Conservation (phyloP, 2,797 vertebrate genomes). For the Huso huso region DNA sequence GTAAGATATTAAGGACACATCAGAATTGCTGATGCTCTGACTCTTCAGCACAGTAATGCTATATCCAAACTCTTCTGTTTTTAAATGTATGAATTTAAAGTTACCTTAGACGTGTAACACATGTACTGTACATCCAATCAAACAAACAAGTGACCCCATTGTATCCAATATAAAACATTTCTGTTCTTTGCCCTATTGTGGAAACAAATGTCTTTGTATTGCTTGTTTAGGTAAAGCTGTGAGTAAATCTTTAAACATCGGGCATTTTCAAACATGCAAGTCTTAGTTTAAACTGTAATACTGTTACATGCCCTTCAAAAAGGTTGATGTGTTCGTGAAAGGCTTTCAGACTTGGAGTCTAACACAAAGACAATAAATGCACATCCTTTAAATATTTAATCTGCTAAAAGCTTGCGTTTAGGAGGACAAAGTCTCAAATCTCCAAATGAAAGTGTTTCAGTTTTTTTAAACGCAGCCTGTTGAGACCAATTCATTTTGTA, state of each 20-base stretch:
- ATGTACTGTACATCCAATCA: too few relatives aligned
- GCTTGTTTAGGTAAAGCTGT: not conserved
- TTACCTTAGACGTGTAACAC: too few relatives aligned
- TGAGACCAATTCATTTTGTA: conserved; percentile 34
- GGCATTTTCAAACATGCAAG: not conserved
- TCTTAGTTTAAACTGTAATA: not conserved
- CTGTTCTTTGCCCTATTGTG: too few relatives aligned
- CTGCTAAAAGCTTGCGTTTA: conserved; percentile 40
- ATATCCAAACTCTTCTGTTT: too few relatives aligned
- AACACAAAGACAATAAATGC: conserved; percentile 34
- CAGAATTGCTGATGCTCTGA: too few relatives aligned
- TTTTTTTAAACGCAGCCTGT: conserved; percentile 27
- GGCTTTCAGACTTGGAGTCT: conserved; percentile 19
- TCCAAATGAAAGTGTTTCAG: conserved; percentile 35
- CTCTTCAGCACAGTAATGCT: too few relatives aligned
- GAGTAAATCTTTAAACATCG: not conserved
- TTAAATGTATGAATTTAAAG: too few relatives aligned
- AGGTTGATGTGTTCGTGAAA: not conserved
- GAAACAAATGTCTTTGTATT: too few relatives aligned
- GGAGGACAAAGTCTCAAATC: conserved; percentile 30
- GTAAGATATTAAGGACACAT: too few relatives aligned
- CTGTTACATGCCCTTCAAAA: conserved; percentile 12
- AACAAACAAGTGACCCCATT: too few relatives aligned
- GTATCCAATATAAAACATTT: too few relatives aligned
- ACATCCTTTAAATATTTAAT: conserved; percentile 45